Evolutionary conservation across 2,888 invertebrate genomes (phyloP), one percentile per base, ranked within the genome.

Genomic region (Hyposoter dolosus): DNA sequence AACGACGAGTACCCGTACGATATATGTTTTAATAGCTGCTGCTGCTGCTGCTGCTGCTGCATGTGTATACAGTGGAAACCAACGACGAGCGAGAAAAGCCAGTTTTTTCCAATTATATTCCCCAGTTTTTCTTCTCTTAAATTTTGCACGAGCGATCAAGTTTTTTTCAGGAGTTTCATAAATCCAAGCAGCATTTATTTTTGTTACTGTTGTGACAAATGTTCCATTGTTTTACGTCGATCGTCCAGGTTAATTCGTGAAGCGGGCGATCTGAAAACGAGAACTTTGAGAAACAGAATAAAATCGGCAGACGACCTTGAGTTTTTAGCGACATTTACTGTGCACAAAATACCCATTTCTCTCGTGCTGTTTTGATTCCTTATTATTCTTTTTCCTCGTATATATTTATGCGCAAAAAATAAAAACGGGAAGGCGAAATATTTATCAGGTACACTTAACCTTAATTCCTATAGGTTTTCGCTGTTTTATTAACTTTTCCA

Each of bases 1-100:
- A 77, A 71, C 80, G 72, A 71, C 80, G 72, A 56, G 71, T 71
- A 72, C 43, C 60, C 4, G 35, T 60, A 45, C 47, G 40, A 72
- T 63, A 79, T 71, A 15, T 80, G 75, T 65, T 78, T 82, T 82
- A 85, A 85, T 85, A 66, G 69, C 45, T 40, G 40, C 40, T 35
- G 35, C 35, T 35, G 35, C 35, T 40, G 40, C 40, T 53, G 15
- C 45, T 35, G 35, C 35, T 40, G 40, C 40, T 53, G 15, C 45
- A 19, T n/a, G 7, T 43, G 56, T 35, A 28, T 19, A n/a, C 53
- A 17, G 1, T 50, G 50, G 35, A 69, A 63, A 60, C 10, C 40
- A 0, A 32, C 45, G 69, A 45, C 10, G 28, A 72, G 43, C 50
- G 43, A 53, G 65, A 19, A 23, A 17, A 23, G 28, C 15, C 7